These are phyloP conservation scores for Campoplex capitator DNA, from an alignment of 2,888 invertebrate species.

Conservation along the genomic window DNA sequence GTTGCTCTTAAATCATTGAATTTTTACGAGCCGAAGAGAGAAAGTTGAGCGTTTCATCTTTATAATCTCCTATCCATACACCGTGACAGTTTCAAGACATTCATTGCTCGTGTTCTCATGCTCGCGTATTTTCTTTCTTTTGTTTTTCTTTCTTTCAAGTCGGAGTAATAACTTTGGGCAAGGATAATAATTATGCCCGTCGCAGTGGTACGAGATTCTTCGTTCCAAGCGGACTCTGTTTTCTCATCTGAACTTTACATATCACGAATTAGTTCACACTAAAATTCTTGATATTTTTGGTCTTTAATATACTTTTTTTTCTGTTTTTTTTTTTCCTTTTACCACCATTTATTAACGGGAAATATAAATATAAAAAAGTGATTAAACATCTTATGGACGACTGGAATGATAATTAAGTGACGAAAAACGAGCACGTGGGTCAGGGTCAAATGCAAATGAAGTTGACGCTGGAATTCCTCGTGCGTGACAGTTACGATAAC, in stretches of 20 bases:
- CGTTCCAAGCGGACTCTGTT: neutral
- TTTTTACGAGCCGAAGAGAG: constrained; percentile 12
- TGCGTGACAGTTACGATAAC: neutral
- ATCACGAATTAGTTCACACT: neutral
- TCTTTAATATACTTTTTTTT: neutral
- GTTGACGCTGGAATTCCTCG: neutral
- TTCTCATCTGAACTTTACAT: neutral
- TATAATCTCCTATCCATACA: neutral
- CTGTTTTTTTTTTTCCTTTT: neutral
- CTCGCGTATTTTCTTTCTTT: neutral
- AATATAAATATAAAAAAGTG: neutral
- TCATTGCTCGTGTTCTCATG: neutral
- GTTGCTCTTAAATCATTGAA: constrained; percentile 8
- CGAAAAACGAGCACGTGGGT: neutral
- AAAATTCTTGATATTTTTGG: neutral
- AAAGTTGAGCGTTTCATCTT: constrained; percentile 11
- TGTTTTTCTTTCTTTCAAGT: neutral
- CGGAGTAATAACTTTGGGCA: neutral
- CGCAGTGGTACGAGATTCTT: neutral
- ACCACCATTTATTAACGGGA: neutral
- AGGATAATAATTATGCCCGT: neutral
- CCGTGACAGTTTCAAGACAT: neutral
- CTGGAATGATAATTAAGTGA: neutral
- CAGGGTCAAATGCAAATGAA: constrained; percentile 10
- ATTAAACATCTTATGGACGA: neutral